Percentiles rank a stretch among this genome's conserved stretches.
phyloP scores from a whole-genome alignment of 2,888 invertebrate species.

The Erebia palarica region DNA sequence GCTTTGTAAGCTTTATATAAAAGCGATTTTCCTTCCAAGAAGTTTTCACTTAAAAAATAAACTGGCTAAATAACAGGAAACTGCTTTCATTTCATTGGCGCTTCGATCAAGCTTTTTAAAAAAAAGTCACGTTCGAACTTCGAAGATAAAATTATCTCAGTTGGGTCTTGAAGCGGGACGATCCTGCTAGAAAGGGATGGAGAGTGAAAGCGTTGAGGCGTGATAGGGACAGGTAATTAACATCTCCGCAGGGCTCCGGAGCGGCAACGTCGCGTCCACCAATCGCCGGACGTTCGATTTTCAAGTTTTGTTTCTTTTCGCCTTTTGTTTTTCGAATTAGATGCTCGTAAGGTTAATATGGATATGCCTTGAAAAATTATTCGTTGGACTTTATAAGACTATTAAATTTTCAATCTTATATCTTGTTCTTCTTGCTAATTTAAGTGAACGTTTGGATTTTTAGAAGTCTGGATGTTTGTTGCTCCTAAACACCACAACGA shows the following conservation, averaged over 20 bases:
- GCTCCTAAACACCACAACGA: no score
- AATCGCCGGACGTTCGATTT: slow-evolving; percentile 71
- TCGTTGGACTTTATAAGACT: no score
- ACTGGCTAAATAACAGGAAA: slow-evolving; percentile 31
- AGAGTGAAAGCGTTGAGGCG: slow-evolving; percentile 36
- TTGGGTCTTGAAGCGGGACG: slow-evolving; percentile 79
- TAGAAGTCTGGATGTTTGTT: no score
- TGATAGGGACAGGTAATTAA: slow-evolving; percentile 54
- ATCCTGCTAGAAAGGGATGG: slow-evolving; percentile 66
- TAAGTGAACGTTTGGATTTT: no score
- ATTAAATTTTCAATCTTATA: no score
- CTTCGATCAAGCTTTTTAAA: slow-evolving; percentile 52
- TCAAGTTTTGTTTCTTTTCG: slow-evolving; percentile 59
- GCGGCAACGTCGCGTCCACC: slow-evolving; percentile 79
- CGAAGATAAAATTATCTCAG: slow-evolving; percentile 79
- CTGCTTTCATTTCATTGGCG: slow-evolving; percentile 59
- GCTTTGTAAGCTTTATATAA: neutral
- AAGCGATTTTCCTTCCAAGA: slow-evolving; percentile 4
- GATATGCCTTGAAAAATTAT: slow-evolving; percentile 17
- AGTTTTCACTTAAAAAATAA: slow-evolving; percentile 39
- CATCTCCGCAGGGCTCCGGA: slow-evolving; percentile 75
- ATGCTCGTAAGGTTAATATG: slow-evolving; percentile 27
- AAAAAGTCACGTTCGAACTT: slow-evolving; percentile 71
- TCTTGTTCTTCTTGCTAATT: no score
- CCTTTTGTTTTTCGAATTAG: slow-evolving; percentile 51